Percentiles rank a stretch among this genome's conserved stretches.
Evolutionary conservation across 1,140 invertebrate species (phyloP).

Genomic region (Phenacoccus solenopsis): DNA sequence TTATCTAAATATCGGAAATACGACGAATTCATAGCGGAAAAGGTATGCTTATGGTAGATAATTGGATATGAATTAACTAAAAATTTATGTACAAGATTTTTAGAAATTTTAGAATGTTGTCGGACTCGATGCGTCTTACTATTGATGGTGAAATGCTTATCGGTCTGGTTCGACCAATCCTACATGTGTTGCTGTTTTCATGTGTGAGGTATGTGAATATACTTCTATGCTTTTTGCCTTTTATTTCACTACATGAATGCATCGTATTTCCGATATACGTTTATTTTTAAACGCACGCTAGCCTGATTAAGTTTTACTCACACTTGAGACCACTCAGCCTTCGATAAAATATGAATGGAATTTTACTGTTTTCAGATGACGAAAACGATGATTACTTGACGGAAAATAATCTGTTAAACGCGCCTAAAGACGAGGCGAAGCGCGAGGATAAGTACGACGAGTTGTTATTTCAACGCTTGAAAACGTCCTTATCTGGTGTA

Average conservation of each 20-base stretch:
- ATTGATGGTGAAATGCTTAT: neutral
- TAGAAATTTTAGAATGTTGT: neutral
- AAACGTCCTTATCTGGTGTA: neutral
- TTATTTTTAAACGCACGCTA: neutral
- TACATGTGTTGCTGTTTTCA: neutral
- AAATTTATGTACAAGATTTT: neutral
- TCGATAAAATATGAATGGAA: no score
- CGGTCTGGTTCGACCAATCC: neutral
- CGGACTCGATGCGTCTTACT: neutral
- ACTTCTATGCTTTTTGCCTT: neutral
- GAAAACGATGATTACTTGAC: neutral
- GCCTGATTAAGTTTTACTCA: no score
- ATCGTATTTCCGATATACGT: neutral
- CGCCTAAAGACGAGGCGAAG: neutral
- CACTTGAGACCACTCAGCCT: no score
- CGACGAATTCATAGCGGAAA: neutral
- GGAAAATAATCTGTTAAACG: neutral
- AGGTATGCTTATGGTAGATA: neutral
- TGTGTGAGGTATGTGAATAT: neutral
- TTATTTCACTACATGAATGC: neutral
- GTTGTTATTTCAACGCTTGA: neutral
- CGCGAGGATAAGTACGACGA: neutral
- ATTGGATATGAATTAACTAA: neutral
- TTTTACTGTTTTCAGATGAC: neutral
- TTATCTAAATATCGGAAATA: neutral